These are phyloP conservation scores for Mustela lutreola DNA, from an alignment of 2,113 vertebrate species.

Conservation along the genomic window DNA sequence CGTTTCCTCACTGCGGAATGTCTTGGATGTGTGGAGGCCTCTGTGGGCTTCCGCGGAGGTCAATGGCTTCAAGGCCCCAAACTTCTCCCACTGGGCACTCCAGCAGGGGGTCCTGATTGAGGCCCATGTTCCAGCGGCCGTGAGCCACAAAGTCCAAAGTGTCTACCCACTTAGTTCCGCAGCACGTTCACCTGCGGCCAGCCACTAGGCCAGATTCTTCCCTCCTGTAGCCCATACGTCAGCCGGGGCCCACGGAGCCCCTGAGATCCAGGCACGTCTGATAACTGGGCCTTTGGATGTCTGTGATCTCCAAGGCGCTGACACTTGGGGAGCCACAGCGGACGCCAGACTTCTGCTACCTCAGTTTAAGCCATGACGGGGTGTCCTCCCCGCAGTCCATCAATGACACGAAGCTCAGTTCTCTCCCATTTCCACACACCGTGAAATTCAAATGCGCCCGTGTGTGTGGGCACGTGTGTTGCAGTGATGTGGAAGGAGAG, in stretches of 20 bases:
- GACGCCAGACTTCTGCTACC: constrained; percentile 23
- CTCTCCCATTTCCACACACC: not conserved
- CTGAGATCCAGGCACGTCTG: not conserved
- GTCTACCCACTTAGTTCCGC: not conserved
- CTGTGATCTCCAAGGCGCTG: constrained; percentile 27
- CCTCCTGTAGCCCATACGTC: not conserved
- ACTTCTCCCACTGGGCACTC: not conserved
- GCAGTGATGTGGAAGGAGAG: not conserved
- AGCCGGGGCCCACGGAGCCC: not conserved
- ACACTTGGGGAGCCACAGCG: not conserved
- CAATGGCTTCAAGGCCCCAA: not conserved
- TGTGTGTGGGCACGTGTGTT: not conserved
- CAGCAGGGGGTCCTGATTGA: not conserved
- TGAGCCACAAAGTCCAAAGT: not conserved
- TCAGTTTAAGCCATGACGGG: not conserved
- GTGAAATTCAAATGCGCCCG: not conserved
- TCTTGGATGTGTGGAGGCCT: not conserved
- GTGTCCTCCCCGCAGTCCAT: not conserved
- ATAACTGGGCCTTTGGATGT: not conserved
- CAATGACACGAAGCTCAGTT: not conserved
- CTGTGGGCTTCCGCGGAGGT: not conserved
- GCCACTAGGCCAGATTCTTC: not conserved
- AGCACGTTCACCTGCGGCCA: not conserved
- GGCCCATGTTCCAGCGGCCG: not conserved
- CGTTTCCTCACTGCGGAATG: not conserved